phyloP scores from a whole-genome alignment of 1,140 invertebrate species.

The Drosophila saltans region DNA sequence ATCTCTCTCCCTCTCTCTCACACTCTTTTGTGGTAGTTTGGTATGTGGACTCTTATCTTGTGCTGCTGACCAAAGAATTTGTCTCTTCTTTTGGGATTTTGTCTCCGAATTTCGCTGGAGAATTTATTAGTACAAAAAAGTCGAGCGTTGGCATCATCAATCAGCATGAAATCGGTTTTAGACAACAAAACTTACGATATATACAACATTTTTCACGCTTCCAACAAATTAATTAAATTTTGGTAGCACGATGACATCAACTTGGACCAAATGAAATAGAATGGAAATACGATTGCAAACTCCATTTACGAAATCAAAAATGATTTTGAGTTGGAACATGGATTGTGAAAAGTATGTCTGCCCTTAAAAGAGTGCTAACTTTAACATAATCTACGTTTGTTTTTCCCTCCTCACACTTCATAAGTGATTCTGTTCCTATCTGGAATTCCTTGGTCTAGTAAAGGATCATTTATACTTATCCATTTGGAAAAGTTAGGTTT shows the following conservation, averaged over 20 bases:
- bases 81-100: constrained; percentile 31
- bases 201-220: constrained; percentile 68
- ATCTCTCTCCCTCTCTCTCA: background rate
- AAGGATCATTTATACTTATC: too few species aligned
- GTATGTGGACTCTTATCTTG: constrained; percentile 58
- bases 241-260: constrained; percentile 8
- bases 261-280: background rate
- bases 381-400: too few species aligned
- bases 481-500: too few species aligned
- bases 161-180: constrained; percentile 55
- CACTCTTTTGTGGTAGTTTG: constrained; percentile 15
- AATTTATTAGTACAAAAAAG: constrained; percentile 82
- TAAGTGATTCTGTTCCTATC: too few species aligned
- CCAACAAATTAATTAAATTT: constrained; percentile 59
- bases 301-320: background rate
- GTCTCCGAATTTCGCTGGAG: constrained; percentile 62
- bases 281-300: background rate
- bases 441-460: too few species aligned
- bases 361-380: too few species aligned
- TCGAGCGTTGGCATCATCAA: constrained; percentile 74
- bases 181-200: constrained; percentile 22
- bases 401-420: too few species aligned
- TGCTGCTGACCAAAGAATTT: constrained; percentile 39
- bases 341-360: background rate
- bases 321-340: too few species aligned